These are phyloP conservation scores for Himalopsyche japonica DNA, from an alignment of 2,888 invertebrate genomes.

Conservation along the genomic window DNA sequence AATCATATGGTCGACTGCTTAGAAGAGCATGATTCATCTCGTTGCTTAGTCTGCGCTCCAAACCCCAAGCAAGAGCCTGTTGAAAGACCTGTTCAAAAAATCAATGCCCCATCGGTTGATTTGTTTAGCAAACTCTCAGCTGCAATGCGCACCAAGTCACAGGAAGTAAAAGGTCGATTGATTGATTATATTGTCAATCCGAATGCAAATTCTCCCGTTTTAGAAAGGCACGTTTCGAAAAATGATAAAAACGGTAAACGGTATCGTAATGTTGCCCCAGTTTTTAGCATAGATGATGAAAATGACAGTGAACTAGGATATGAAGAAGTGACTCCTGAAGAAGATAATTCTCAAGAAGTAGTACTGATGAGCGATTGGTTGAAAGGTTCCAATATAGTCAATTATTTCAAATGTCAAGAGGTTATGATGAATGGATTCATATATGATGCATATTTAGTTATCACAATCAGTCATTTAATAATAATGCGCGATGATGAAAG, in stretches of 20 bases:
- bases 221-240: conserved; percentile 82
- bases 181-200: conserved; percentile 94
- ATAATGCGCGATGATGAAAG: conserved; percentile 80
- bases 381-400: conserved; percentile 80
- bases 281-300: conserved; percentile 94
- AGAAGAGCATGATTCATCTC: conserved; percentile 79
- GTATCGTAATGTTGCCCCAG: conserved; percentile 87
- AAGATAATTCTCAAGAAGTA: conserved; percentile 70
- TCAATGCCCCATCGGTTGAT: conserved; percentile 63
- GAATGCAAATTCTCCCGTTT: conserved; percentile 60
- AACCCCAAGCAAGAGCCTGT: conserved; percentile 50
- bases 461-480: conserved; percentile 84
- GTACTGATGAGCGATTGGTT: conserved; percentile 81
- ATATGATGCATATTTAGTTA: conserved; percentile 84
- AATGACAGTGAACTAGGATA: conserved; percentile 61
- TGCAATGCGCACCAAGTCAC: conserved; percentile 88
- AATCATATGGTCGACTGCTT: conserved; percentile 79
- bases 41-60: conserved; percentile 81
- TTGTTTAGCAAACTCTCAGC: conserved; percentile 82
- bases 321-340: conserved; percentile 51
- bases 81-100: conserved; percentile 43
- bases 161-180: conserved; percentile 88
- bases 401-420: conserved; percentile 90
- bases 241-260: conserved; percentile 83
- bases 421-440: conserved; percentile 86